Base-by-base conservation (phyloP, 1,140 invertebrate species). In the Caenorhabditis briggsae region DNA sequence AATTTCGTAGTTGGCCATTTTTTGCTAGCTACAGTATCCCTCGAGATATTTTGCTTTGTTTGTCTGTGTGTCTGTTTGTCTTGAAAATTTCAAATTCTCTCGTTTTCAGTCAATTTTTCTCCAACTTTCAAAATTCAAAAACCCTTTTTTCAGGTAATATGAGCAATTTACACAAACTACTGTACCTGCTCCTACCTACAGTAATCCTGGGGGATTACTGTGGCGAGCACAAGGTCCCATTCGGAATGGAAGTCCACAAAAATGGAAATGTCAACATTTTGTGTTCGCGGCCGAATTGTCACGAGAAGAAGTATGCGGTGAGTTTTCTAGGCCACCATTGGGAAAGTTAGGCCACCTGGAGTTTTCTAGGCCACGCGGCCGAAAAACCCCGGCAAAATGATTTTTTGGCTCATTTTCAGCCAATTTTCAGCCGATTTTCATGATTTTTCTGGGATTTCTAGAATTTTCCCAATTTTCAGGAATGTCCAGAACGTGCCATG, bases 291-390 rank as follows among this genome's bases (percentile, higher is more conserved):
- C 90, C 91, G 5, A 91, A 85, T 82, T 91, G 90, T 82, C 91
- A 91, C 55, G 90, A 91, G n/a, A 91, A 91, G 82, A 87, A 87
- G n/a, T 91, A 92, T 82, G 89, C 90, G 41, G 90, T 91, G 70
- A 86, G 90, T 20, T 41, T 78, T 88, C 84, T 23, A n/a, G 46
- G 18, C 70, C 16, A 89, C 25, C 33, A 33, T 33, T 33, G 33
- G 23, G 12, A 65, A 14, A 78, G 16, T n/a, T 53, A 50, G 18
- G n/a, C 16, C 20, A 65, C 58, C 23, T 8, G 9, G 14, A 23
- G 12, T 41, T 64, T 64, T 41, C 25, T 64, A 41, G 61, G 61
- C 61, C 61, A 41, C 5, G 9, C 5, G 23, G 23, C 23, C 23
- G 23, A 12, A 59, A 59, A 59, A 9, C 18, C 58, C 9, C 58